Evolutionary conservation across 2,888 invertebrate species (phyloP), one percentile per base, ranked within the genome.

Genomic region (Crossocerus cetratus): DNA sequence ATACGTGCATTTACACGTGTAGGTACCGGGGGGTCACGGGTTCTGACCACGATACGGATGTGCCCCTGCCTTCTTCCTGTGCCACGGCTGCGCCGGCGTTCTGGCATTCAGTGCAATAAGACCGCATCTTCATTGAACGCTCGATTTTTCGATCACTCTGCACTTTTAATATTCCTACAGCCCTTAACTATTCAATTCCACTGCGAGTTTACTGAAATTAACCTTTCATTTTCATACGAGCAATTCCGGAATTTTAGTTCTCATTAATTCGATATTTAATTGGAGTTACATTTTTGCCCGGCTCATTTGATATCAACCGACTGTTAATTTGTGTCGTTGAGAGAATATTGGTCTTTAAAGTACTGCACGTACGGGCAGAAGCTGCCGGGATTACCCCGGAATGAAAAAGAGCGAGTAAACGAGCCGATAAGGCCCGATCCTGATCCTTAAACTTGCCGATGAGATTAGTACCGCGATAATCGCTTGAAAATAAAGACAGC

Each of bases 31-130:
- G 89, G 88, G 90, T 90, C 90, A 90, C 89, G 90, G 90, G 84
- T 83, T 86, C 86, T 90, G 89, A 85, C 85, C 90, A 90, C 89
- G 88, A 86, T 90, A 89, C 90, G 90, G 90, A 90, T 90, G 90
- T 90, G 90, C 89, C 89, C 88, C 90, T 90, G 89, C 90, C 90
- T 87, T 90, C 89, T 90, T 90, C 90, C 90, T 90, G 89, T 89
- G 86, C 83, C 81, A 81, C 85, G 82, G 86, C 85, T 84, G 84
- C 80, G 84, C 83, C 83, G 86, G 77, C 84, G 85, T 83, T 86
- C 81, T 82, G 84, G 85, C 84, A 86, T 86, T 86, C 85, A 80
- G 82, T 83, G 86, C 84, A 86, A 86, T 83, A 85, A 86, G 82
- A 84, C 84, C 85, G 82, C 81, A 78, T 86, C 81, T 85, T 79